Evolutionary conservation across 2,888 invertebrate species (phyloP).

Genomic region (Syrista parreyssii): DNA sequence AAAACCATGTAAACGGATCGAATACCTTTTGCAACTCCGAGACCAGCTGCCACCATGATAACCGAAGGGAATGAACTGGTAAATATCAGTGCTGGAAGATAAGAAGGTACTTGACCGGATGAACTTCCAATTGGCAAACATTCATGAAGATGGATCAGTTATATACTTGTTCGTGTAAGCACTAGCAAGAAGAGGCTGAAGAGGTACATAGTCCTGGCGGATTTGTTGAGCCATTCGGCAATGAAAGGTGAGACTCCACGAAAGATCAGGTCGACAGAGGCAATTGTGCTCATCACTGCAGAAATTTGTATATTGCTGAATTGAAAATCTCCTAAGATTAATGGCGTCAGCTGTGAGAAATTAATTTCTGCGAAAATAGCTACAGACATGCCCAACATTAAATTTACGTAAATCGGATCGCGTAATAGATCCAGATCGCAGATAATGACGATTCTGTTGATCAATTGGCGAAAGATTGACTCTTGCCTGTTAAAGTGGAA

Average conservation of each 20-base stretch:
- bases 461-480: not conserved
- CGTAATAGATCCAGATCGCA: conserved; percentile 76
- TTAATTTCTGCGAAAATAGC: conserved; percentile 78
- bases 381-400: conserved; percentile 75
- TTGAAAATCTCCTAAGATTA: conserved; percentile 74
- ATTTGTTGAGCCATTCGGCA: conserved; percentile 72
- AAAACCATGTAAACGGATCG: conserved; percentile 77
- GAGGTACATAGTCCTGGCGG: conserved; percentile 75
- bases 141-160: conserved; percentile 13
- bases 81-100: conserved; percentile 63
- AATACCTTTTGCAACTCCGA: conserved; percentile 78
- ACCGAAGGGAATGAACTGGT: conserved; percentile 57
- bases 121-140: conserved; percentile 8
- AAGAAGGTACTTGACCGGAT: not conserved
- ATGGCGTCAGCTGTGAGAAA: conserved; percentile 75
- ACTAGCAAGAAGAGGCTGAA: conserved; percentile 72
- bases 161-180: conserved; percentile 71
- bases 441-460: conserved; percentile 66
- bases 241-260: conserved; percentile 75
- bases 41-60: conserved; percentile 68
- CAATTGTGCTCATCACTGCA: conserved; percentile 73
- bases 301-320: conserved; percentile 73
- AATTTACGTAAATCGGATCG: conserved; percentile 76
- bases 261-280: conserved; percentile 70
- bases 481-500: not conserved